A percentile compares a stretch with the other conserved stretches of the same genome.
These are phyloP conservation scores for Andrena minutula DNA, from an alignment of 2,888 invertebrate genomes.

Conservation along the genomic window DNA sequence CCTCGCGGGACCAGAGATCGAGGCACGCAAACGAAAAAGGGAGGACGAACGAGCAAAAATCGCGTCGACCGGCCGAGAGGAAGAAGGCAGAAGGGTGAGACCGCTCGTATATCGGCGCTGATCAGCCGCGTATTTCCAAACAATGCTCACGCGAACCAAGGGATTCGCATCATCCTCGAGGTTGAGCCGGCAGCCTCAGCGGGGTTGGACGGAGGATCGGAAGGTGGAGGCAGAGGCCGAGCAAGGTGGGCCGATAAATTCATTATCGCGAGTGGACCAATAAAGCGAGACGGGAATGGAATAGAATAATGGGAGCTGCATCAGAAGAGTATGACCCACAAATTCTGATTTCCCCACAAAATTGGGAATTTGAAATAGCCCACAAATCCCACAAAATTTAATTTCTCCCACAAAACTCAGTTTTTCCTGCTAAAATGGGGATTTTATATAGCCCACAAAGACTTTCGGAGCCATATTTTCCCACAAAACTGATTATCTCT, in stretches of 20 bases:
- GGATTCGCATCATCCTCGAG: slow-evolving; percentile 70
- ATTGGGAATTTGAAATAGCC: too few species aligned
- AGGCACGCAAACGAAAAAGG: slow-evolving; percentile 70
- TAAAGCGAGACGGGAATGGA: slow-evolving; percentile 1
- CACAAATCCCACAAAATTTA: too few species aligned
- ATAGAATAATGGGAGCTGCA: background rate
- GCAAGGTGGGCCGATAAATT: slow-evolving; percentile 15
- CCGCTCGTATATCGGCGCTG: slow-evolving; percentile 67
- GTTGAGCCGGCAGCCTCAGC: slow-evolving; percentile 19
- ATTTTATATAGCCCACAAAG: too few species aligned
- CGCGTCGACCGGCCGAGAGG: slow-evolving; percentile 26
- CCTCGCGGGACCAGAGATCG: slow-evolving; percentile 37
- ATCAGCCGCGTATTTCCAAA: slow-evolving; percentile 84
- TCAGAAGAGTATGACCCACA: background rate
- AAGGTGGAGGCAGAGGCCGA: slow-evolving; percentile 10
- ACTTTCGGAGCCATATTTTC: too few species aligned
- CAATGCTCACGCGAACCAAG: slow-evolving; percentile 78
- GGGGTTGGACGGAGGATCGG: slow-evolving; percentile 4
- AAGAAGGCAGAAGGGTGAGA: slow-evolving; percentile 35
- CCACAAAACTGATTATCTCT: too few species aligned
- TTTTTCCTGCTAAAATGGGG: too few species aligned
- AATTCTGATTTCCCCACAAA: too few species aligned
- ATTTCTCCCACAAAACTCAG: too few species aligned
- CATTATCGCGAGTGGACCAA: slow-evolving; percentile 10
- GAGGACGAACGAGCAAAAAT: slow-evolving; percentile 75